These are phyloP conservation scores for Osmoderma eremita DNA, from an alignment of 2,888 invertebrate genomes.

Conservation along the genomic window DNA sequence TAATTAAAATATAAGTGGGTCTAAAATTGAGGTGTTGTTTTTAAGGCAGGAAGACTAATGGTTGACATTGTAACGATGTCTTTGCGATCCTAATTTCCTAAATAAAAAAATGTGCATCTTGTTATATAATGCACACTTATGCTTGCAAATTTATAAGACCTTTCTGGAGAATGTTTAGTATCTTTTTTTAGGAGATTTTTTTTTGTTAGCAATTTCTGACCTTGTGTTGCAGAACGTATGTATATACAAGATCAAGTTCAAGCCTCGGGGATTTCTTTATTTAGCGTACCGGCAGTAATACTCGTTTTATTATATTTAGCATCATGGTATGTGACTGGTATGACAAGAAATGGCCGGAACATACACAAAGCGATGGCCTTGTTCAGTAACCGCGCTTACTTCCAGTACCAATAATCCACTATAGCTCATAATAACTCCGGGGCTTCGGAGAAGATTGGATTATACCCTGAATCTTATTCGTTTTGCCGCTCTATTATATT, in stretches of 20 bases:
- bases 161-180: too few species aligned
- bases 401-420: constrained; percentile 25
- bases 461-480: constrained; percentile 36
- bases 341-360: constrained; percentile 25
- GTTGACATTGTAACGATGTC: too few species aligned
- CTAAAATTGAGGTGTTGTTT: too few species aligned
- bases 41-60: too few species aligned
- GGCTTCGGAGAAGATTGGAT: constrained; percentile 38
- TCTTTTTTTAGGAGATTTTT: too few species aligned
- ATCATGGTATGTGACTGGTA: constrained; percentile 39
- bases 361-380: constrained; percentile 38
- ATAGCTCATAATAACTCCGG: constrained; percentile 34
- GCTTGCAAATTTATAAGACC: neutral
- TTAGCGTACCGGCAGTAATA: constrained; percentile 27
- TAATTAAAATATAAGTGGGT: too few species aligned
- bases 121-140: neutral
- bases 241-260: constrained; percentile 36
- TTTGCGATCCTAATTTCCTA: too few species aligned
- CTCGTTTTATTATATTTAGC: constrained; percentile 41
- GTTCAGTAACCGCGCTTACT: constrained; percentile 15
- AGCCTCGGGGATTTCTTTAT: constrained; percentile 27
- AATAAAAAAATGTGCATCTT: too few species aligned
- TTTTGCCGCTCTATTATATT: constrained; percentile 36
- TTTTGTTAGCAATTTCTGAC: constrained; percentile 29
- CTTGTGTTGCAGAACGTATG: constrained; percentile 32